Conservation (phyloP, 2,113 vertebrate genomes). For the Antennarius striatus region DNA sequence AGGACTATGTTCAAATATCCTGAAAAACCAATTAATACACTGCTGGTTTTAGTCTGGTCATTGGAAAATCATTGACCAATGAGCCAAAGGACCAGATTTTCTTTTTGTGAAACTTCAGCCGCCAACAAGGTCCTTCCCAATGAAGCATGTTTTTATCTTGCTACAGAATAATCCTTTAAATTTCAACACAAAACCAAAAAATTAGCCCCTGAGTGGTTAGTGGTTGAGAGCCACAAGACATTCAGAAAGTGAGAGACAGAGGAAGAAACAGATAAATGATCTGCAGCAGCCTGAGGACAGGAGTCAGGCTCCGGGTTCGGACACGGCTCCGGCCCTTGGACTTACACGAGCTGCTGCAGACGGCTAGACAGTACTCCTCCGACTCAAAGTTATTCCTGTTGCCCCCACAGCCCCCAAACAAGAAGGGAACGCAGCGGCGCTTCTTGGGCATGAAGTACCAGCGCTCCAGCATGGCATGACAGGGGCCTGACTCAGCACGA, state of each 20-base stretch:
- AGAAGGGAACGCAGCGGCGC: conserved; percentile 91
- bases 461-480: conserved; percentile 91
- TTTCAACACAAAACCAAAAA: neutral
- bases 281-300: conserved; percentile 37
- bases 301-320: conserved; percentile 15
- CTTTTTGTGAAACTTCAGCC: no score
- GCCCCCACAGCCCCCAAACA: conserved; percentile 97
- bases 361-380: conserved; percentile 97
- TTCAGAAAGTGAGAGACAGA: conserved; percentile 22
- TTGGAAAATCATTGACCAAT: neutral
- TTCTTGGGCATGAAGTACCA: conserved; percentile 93
- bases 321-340: conserved; percentile 36
- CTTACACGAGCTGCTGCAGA: conserved; percentile 99
- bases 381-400: conserved; percentile 99
- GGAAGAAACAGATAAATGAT: conserved; percentile 40
- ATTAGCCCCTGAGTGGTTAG: conserved; percentile 13
- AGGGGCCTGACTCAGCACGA: conserved; percentile 91
- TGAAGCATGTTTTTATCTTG: no score
- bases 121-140: neutral
- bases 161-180: no score
- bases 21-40: no score
- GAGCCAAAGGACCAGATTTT: no score
- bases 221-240: conserved; percentile 41
- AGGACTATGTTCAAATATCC: no score
- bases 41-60: neutral